A percentile compares a stretch with the other conserved stretches of the same genome.
phyloP scores from a whole-genome alignment of 2,888 invertebrate genomes.

The Sphaerophoria rueppellii region DNA sequence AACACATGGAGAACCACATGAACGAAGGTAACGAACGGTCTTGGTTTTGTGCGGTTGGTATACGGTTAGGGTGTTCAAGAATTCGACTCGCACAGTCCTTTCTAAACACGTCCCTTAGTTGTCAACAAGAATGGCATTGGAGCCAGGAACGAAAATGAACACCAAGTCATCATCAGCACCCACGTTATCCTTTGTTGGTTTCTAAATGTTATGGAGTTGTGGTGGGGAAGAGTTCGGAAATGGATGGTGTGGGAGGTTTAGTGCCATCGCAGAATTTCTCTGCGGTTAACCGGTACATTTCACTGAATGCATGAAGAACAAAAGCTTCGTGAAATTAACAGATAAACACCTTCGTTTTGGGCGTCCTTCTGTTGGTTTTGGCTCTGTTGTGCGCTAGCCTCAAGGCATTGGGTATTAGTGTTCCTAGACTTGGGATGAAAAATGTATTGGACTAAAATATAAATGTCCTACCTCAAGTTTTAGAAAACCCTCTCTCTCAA shows the following conservation, averaged over 20 bases:
- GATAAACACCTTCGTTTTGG: slow-evolving; percentile 59
- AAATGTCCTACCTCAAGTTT: no score
- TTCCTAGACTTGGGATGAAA: background rate
- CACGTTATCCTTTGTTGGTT: slow-evolving; percentile 60
- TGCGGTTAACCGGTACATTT: slow-evolving; percentile 69
- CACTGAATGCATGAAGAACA: slow-evolving; percentile 56
- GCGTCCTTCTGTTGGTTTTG: slow-evolving; percentile 9
- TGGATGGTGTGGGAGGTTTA: background rate
- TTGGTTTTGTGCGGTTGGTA: background rate
- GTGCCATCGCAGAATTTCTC: slow-evolving; percentile 52
- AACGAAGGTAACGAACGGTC: slow-evolving; percentile 2
- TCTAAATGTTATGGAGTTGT: slow-evolving; percentile 15
- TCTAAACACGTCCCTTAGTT: slow-evolving; percentile 41
- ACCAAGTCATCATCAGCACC: slow-evolving; percentile 45
- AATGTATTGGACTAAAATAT: background rate
- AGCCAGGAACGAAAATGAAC: slow-evolving; percentile 1
- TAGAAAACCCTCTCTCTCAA: no score
- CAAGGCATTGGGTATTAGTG: slow-evolving; percentile 2
- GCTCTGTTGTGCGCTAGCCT: background rate
- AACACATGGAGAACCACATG: slow-evolving; percentile 45
- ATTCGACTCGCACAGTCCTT: slow-evolving; percentile 23
- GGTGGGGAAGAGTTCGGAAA: background rate
- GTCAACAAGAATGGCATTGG: no score
- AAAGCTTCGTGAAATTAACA: slow-evolving; percentile 69
- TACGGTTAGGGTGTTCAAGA: background rate